Base-by-base conservation (phyloP, 92 coral and sea anemone species). In the Epizoanthus ramosus region DNA sequence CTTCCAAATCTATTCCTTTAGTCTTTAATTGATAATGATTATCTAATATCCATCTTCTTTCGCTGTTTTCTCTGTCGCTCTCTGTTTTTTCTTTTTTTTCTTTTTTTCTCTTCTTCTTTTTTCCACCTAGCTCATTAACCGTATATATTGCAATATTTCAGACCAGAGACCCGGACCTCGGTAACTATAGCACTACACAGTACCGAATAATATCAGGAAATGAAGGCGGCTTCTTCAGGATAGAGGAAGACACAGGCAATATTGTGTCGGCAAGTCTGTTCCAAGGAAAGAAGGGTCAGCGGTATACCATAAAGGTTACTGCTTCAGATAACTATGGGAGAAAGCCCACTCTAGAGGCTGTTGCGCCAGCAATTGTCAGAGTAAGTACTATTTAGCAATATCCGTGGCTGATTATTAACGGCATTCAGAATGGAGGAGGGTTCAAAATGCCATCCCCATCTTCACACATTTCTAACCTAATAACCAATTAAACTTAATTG, bases 161-260 rank as follows among this genome's bases (percentile, higher is more conserved):
- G 98, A 97, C 98, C 8, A 88, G 88, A 23, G 98, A 95, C 75
- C 83, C 90, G 21, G 98, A 95, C 87, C 87, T 76, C 4, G 98
- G 97, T 16, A 86, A 89, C 68, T 93, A 85, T 83, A 92, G 98
- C 57, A 66, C 93, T 35, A 88, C 91, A 33, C 88, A 83, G 2
- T 95, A 92, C 12, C 92, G 97, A 57, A 93, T 95, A 50, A 63
- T 91, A 45, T 89, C 97, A 19, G 98, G 98, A 33, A 91, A 95
- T 65, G 88, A 91, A 47, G 95, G 93, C 3, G 93, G 95, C 24
- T 94, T 83, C 87, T 95, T 95, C 71, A 85, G 80, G 22, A 86
- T 95, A 54, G 85, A 88, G 52, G 87, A 92, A 52, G 56, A 33
- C 50, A 90, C 95, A 1, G 98, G 98, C 21, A 65, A 84, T 19